Percentiles rank a stretch among this genome's conserved stretches.
These are phyloP conservation scores for Chauna torquata DNA, from an alignment of 2,113 vertebrate species.

Conservation along the genomic window DNA sequence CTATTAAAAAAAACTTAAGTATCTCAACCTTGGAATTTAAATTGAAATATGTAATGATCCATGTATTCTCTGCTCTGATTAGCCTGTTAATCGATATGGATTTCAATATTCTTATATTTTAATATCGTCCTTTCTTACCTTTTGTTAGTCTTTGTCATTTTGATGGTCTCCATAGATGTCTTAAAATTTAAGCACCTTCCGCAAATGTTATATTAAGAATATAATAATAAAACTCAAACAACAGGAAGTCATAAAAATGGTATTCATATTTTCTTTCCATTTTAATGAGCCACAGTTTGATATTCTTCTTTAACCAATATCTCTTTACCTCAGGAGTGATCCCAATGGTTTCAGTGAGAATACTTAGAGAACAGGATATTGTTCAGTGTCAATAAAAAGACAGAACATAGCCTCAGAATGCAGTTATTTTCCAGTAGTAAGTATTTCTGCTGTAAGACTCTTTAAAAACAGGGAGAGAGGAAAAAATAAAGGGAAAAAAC, in stretches of 20 bases:
- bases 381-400: neutral
- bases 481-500: neutral
- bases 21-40: conserved; percentile 27
- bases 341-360: neutral
- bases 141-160: conserved; percentile 35
- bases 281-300: neutral
- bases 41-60: conserved; percentile 48
- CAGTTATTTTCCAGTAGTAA: neutral
- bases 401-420: neutral
- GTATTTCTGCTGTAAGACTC: neutral
- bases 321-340: neutral
- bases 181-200: conserved; percentile 19
- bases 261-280: conserved; percentile 6
- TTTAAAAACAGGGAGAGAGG: neutral
- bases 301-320: neutral
- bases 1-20: conserved; percentile 50
- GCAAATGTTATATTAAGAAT: neutral
- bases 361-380: neutral
- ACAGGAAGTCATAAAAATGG: conserved; percentile 19
- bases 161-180: neutral
- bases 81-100: neutral
- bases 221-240: conserved; percentile 27
- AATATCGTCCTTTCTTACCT: conserved; percentile 19
- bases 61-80: conserved; percentile 18
- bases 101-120: conserved; percentile 47